phyloP scores from a whole-genome alignment of 2,797 vertebrate species.

The Bovichtus variegatus region DNA sequence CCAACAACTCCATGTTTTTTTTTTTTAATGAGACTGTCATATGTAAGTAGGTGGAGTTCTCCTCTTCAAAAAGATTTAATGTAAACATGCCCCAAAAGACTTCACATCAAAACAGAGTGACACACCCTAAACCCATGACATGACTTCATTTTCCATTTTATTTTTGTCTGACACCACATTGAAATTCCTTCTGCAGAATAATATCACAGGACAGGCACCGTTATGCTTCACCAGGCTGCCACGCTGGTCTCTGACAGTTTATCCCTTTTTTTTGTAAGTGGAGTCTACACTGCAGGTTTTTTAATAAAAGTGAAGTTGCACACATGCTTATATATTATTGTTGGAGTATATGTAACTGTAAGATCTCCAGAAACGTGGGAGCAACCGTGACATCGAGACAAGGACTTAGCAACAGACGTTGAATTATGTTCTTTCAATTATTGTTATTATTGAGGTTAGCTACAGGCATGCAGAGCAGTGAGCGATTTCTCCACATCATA shows the following conservation, averaged over 20 bases:
- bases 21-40: constrained; percentile 35
- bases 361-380: constrained; percentile 13
- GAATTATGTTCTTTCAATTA: constrained; percentile 15
- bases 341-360: background rate
- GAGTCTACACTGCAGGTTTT: constrained; percentile 11
- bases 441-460: constrained; percentile 30
- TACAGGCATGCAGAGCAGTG: constrained; percentile 19
- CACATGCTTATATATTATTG: constrained; percentile 10
- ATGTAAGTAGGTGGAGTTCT: constrained; percentile 39
- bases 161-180: constrained; percentile 35
- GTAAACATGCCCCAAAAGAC: constrained; percentile 29
- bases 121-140: constrained; percentile 45
- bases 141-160: constrained; percentile 64
- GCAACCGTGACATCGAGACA: constrained; percentile 17
- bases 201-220: constrained; percentile 17
- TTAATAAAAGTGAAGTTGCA: constrained; percentile 33
- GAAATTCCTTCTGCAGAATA: constrained; percentile 44
- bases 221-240: constrained; percentile 20
- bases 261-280: background rate
- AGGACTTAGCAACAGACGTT: constrained; percentile 22
- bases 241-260: constrained; percentile 14
- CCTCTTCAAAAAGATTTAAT: constrained; percentile 43
- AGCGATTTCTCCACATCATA: constrained; percentile 28
- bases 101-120: constrained; percentile 37
- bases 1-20: background rate